Evolutionary conservation across 2,797 vertebrate genomes (phyloP), one percentile per base, ranked within the genome.

Genomic region (Macropus fuliginosus): DNA sequence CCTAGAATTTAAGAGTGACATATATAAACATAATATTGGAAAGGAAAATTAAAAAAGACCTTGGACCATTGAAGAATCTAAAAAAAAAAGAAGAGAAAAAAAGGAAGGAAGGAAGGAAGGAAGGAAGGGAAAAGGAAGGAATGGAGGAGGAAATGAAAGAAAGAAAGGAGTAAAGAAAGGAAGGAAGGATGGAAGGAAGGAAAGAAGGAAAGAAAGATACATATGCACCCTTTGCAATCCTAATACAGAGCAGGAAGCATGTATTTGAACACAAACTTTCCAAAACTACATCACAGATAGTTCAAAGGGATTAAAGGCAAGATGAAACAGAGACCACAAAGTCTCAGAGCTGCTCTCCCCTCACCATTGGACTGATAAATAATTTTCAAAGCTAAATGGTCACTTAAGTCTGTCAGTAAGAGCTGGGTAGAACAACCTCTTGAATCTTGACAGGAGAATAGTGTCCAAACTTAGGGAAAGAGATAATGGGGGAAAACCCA

Each of bases 221-320:
- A 34, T 62, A 1, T 62, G n/a, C 13, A 62, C 12, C 13, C 31
- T 62, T 31, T 34, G 59, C 31, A 62, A 18, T 34, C 59, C 12
- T 62, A 62, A 34, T 12, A 62, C 34, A 5, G 59, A 14, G 13
- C 14, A 34, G 31, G 12, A 62, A 34, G 11, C 3, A 34, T 62
- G 31, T 62, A 62, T 94, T 46, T 59, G 50, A 52, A 92, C 46
- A 92, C 27, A 92, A 46, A 46, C 34, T 92, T 81, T 92, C 24
- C n/a, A 94, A 96, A 94, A 91, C 91, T 40, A 91, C 66, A 31
- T 62, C 10, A 92, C 27, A 91, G 54, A 52, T 40, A 28, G 92
- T 92, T 93, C n/a, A 93, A 92, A 90, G 31, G 92, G 93, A 94
- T 92, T 31, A 93, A 95, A 94, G 54, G 91, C 6, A 92, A 96